These are phyloP conservation scores for Neodiprion virginianus DNA, from an alignment of 1,140 invertebrate species.

Conservation along the genomic window DNA sequence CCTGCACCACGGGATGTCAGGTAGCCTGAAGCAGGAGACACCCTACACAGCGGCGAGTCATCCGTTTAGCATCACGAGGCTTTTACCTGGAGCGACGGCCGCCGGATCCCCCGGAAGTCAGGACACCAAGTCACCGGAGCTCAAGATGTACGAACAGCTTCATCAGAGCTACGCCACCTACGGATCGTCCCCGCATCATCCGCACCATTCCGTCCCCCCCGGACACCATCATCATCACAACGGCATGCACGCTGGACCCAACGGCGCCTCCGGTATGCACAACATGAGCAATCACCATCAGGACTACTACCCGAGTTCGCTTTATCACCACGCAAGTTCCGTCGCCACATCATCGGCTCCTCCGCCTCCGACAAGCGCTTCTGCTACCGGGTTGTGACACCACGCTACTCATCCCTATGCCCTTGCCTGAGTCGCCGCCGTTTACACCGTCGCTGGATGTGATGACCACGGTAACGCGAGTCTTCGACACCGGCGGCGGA, in stretches of 20 bases:
- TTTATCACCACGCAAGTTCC: constrained; percentile 74
- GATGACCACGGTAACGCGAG: background rate
- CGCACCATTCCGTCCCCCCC: constrained; percentile 45
- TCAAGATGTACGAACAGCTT: constrained; percentile 82
- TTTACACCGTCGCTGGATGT: constrained; percentile 36
- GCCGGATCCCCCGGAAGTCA: constrained; percentile 62
- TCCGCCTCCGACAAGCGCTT: constrained; percentile 59
- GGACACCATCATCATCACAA: constrained; percentile 54
- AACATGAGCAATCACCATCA: constrained; percentile 70
- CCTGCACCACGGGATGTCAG: constrained; percentile 66
- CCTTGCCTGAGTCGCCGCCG: constrained; percentile 67
- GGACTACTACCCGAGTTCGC: constrained; percentile 80
- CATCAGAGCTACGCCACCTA: constrained; percentile 59
- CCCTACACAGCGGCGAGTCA: constrained; percentile 81
- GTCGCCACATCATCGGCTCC: constrained; percentile 63
- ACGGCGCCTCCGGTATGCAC: constrained; percentile 66
- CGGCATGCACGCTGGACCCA: constrained; percentile 68
- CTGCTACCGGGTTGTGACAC: constrained; percentile 75
- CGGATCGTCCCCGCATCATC: constrained; percentile 51
- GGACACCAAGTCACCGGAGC: constrained; percentile 67
- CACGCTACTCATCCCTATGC: constrained; percentile 69
- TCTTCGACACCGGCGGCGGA: background rate
- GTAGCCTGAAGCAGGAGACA: constrained; percentile 80
- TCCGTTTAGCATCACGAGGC: constrained; percentile 92
- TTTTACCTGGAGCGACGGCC: constrained; percentile 85